Conservation (phyloP, 2,113 vertebrate genomes). For the Vulpes vulpes region DNA sequence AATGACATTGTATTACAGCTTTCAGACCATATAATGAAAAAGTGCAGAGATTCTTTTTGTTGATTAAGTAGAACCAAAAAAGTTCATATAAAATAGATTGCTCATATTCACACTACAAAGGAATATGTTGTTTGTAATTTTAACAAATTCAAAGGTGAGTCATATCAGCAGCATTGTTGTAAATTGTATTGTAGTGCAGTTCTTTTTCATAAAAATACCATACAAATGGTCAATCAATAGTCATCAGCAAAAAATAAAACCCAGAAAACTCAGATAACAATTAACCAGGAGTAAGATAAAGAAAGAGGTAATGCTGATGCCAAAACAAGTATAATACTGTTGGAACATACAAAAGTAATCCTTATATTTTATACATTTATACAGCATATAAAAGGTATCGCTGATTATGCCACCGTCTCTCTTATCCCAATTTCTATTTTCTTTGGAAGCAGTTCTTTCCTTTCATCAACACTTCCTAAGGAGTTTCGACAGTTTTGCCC, state of each 20-base stretch:
- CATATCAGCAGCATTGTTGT: too few relatives aligned
- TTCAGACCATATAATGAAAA: too few relatives aligned
- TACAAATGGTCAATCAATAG: slow-evolving; percentile 93
- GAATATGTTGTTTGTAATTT: too few relatives aligned
- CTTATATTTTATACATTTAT: slow-evolving; percentile 97
- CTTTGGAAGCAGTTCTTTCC: slow-evolving; percentile 99
- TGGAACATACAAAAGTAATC: slow-evolving; percentile 98
- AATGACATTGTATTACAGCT: too few relatives aligned
- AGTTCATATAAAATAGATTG: too few relatives aligned
- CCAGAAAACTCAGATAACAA: slow-evolving; percentile 88
- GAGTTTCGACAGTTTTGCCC: slow-evolving; percentile 98
- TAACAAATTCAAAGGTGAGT: too few relatives aligned
- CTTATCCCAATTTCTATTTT: slow-evolving; percentile 99
- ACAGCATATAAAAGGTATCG: slow-evolving; percentile 97
- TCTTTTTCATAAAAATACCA: too few relatives aligned
- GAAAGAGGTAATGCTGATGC: slow-evolving; percentile 95
- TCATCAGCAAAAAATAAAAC: slow-evolving; percentile 91
- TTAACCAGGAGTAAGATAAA: slow-evolving; percentile 83
- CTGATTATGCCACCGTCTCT: slow-evolving; percentile 99
- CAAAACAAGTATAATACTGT: slow-evolving; percentile 94
- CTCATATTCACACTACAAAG: too few relatives aligned
- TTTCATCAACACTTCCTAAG: slow-evolving; percentile 97
- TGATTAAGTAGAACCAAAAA: too few relatives aligned
- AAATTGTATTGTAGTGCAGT: too few relatives aligned
- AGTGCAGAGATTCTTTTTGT: too few relatives aligned